Evolutionary conservation across 2,888 invertebrate species (phyloP).

Genomic region (Biston betularia): DNA sequence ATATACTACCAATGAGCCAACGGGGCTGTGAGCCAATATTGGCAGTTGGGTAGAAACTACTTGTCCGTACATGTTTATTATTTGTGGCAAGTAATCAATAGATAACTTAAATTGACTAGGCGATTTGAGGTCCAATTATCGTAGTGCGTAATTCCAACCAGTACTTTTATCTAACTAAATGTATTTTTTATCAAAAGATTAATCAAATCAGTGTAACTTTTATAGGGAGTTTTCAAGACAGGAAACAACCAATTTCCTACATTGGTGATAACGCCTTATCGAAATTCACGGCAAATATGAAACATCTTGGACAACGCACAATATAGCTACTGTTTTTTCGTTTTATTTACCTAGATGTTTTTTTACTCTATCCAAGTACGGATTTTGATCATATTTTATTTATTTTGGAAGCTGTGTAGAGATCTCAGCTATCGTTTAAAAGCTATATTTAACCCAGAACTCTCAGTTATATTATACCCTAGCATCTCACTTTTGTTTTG

Average conservation of each 20-base stretch:
- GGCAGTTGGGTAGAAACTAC: background rate
- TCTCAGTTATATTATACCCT: too few species aligned
- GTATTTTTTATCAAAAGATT: slow-evolving; percentile 34
- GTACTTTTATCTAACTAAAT: slow-evolving; percentile 19
- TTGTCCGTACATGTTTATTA: background rate
- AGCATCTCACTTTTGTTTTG: too few species aligned
- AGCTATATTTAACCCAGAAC: too few species aligned
- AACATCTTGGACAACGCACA: slow-evolving; percentile 1
- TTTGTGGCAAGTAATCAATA: background rate
- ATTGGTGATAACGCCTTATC: slow-evolving; percentile 31
- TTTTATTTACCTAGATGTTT: background rate
- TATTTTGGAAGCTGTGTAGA: too few species aligned
- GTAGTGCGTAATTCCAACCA: slow-evolving; percentile 25
- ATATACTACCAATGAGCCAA: too few species aligned
- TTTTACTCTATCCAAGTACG: too few species aligned
- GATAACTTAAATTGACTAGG: background rate
- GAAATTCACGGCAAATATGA: slow-evolving; percentile 19
- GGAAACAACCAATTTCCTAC: slow-evolving; percentile 35
- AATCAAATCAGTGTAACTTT: slow-evolving; percentile 43
- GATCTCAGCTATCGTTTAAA: too few species aligned
- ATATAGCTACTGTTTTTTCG: background rate
- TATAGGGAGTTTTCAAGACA: slow-evolving; percentile 30
- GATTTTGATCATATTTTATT: too few species aligned
- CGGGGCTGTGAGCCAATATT: too few species aligned
- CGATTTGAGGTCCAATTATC: slow-evolving; percentile 4